A percentile compares a stretch with the other conserved stretches of the same genome.
phyloP scores from a whole-genome alignment of 2,797 vertebrate species.

The Fundulus diaphanus region DNA sequence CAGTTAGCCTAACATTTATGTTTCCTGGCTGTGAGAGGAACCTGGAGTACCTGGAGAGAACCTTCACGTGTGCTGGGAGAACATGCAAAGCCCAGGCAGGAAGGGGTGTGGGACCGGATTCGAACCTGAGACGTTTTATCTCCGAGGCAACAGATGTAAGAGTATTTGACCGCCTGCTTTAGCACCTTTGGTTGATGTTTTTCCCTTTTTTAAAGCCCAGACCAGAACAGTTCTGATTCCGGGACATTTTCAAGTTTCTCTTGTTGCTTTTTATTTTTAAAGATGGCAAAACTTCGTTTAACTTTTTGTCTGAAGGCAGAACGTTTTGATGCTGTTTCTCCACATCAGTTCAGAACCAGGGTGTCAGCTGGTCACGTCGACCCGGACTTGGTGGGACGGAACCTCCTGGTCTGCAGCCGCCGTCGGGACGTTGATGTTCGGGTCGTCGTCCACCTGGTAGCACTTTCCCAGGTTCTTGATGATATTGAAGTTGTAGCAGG shows the following conservation, averaged over 20 bases:
- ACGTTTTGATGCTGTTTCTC: neutral
- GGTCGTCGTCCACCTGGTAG: constrained; percentile 85
- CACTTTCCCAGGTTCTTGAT: constrained; percentile 90
- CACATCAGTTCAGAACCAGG: neutral
- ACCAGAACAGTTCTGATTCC: neutral
- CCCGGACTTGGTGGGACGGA: constrained; percentile 63
- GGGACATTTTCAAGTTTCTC: neutral
- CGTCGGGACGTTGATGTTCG: constrained; percentile 81
- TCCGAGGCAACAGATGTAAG: too few species aligned
- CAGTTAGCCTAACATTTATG: too few species aligned
- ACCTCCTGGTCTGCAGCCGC: constrained; percentile 60
- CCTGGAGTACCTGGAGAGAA: too few species aligned
- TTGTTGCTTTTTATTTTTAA: neutral
- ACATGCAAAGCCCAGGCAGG: neutral
- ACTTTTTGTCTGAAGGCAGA: constrained; percentile 2
- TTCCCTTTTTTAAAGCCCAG: too few species aligned
- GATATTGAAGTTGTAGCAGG: constrained; percentile 84
- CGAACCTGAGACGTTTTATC: neutral
- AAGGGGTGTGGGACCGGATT: neutral
- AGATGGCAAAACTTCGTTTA: neutral
- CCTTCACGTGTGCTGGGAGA: too few species aligned
- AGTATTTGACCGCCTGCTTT: neutral
- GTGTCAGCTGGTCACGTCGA: constrained; percentile 50
- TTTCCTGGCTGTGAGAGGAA: too few species aligned
- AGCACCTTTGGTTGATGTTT: neutral